Evolutionary conservation across 2,888 invertebrate genomes (phyloP).

Genomic region (Caenorhabditis wallacei): DNA sequence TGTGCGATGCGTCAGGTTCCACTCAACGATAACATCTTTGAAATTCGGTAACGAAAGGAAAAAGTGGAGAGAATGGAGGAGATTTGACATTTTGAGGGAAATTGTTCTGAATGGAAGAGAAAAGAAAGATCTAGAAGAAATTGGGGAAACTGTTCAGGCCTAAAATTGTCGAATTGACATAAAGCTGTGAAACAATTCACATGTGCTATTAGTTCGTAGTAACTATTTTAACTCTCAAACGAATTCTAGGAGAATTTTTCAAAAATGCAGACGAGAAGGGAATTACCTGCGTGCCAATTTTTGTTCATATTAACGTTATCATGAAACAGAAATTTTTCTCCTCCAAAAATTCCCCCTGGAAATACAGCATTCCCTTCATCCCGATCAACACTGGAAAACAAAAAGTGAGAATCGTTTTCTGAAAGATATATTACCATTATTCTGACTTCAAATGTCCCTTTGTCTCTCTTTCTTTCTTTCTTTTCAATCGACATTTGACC

Average conservation of each 20-base stretch:
- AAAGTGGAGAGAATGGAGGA: not conserved
- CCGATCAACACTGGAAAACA: slow-evolving; percentile 6
- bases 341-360: no score
- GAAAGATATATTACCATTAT: slow-evolving; percentile 39
- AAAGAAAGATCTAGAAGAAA: not conserved
- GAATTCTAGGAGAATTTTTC: no score
- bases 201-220: no score
- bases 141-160: not conserved
- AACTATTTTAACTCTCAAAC: no score
- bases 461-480: slow-evolving; percentile 16
- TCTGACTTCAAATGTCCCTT: slow-evolving; percentile 47
- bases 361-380: no score
- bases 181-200: no score
- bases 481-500: slow-evolving; percentile 1
- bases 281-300: no score
- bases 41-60: slow-evolving; percentile 36
- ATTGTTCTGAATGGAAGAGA: not conserved
- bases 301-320: no score
- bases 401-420: not conserved
- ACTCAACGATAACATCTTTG: slow-evolving; percentile 31
- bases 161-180: no score
- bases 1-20: slow-evolving; percentile 55
- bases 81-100: slow-evolving; percentile 25
- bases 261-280: no score
- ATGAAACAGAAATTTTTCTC: no score